These are phyloP conservation scores for Ataeniobius toweri DNA, from an alignment of 2,797 vertebrate genomes.

Conservation along the genomic window DNA sequence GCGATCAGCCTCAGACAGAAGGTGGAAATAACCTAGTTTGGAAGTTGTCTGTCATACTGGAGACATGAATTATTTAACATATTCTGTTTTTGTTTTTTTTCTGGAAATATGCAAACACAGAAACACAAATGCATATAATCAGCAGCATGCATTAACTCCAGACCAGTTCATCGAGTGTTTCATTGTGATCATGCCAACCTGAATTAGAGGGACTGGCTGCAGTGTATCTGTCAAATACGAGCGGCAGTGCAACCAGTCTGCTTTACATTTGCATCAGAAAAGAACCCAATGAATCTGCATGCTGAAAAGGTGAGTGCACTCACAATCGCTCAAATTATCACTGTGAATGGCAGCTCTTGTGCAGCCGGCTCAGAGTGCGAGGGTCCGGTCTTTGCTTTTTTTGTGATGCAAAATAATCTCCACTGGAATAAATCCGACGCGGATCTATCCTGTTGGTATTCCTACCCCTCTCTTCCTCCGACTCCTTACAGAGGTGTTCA, in stretches of 20 bases:
- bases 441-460: constrained; percentile 34
- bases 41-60: constrained; percentile 56
- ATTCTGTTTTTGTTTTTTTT: constrained; percentile 12
- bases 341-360: constrained; percentile 67
- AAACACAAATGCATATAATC: constrained; percentile 19
- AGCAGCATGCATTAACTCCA: constrained; percentile 31
- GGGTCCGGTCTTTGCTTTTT: constrained; percentile 64
- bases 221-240: constrained; percentile 41
- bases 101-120: not conserved
- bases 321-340: constrained; percentile 28
- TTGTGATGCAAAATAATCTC: constrained; percentile 65
- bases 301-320: constrained; percentile 64
- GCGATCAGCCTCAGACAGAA: constrained; percentile 7
- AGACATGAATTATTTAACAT: constrained; percentile 47
- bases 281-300: constrained; percentile 58
- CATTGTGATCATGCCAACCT: constrained; percentile 48
- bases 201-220: constrained; percentile 46
- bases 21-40: constrained; percentile 54
- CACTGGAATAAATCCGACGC: constrained; percentile 42
- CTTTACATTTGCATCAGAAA: constrained; percentile 66
- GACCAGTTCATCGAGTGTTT: constrained; percentile 48
- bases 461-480: not conserved
- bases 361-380: constrained; percentile 44
- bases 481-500: constrained; percentile 13
- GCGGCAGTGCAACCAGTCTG: constrained; percentile 33